These are phyloP conservation scores for Bolinopsis microptera DNA, from an alignment of 37 sponge, comb jelly and placozoan species.

Conservation along the genomic window DNA sequence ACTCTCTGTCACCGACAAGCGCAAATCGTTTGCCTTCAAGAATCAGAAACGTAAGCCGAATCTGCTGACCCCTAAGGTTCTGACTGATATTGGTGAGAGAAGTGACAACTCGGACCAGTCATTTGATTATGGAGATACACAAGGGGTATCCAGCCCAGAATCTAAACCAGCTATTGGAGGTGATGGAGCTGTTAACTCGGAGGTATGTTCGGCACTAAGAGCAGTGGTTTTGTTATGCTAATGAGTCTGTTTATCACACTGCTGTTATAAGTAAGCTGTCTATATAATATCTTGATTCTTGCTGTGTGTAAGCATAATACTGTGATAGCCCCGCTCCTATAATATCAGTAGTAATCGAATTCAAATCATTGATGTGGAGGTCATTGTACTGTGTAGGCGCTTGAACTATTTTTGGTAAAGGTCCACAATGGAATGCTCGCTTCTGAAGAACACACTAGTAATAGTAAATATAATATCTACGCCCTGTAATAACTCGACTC, in stretches of 20 bases:
- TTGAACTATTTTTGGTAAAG: no score
- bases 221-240: background rate
- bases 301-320: background rate
- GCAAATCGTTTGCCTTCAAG: constrained; percentile 2
- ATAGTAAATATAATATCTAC: no score
- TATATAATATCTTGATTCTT: background rate
- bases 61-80: constrained; percentile 39
- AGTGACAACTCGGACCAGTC: constrained; percentile 64
- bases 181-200: background rate
- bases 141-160: background rate
- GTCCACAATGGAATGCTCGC: no score
- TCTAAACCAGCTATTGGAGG: background rate
- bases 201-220: background rate
- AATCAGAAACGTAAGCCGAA: constrained; percentile 7
- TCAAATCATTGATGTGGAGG: background rate
- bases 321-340: no score
- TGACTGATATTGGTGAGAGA: constrained; percentile 52
- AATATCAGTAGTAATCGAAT: background rate
- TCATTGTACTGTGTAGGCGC: no score
- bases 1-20: background rate
- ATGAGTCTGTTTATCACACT: background rate
- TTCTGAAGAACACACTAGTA: no score
- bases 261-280: background rate
- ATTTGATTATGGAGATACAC: constrained; percentile 49
- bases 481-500: no score